Conservation (phyloP, 2,888 invertebrate genomes). For the Cantharis rufa region DNA sequence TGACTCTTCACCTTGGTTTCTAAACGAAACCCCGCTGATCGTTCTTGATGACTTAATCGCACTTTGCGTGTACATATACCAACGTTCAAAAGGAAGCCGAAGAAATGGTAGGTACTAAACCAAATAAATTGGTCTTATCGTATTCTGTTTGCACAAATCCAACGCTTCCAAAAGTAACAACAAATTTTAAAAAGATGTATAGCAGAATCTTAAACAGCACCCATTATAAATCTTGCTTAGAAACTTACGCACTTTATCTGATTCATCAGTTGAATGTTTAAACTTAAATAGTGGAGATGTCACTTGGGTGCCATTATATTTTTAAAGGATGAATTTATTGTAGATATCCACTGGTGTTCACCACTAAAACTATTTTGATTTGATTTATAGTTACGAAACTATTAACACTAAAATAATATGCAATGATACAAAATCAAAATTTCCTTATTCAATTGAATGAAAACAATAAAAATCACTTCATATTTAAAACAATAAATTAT, state of each 20-base stretch:
- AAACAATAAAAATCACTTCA: no score
- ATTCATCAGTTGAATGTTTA: neutral
- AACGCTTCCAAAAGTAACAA: neutral
- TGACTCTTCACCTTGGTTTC: constrained; percentile 51
- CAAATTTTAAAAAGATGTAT: neutral
- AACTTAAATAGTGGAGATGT: neutral
- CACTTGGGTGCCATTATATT: neutral
- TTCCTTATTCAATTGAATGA: no score
- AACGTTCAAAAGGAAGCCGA: constrained; percentile 11
- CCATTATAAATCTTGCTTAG: constrained; percentile 1
- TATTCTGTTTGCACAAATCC: neutral
- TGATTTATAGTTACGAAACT: neutral
- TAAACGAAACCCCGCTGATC: constrained; percentile 40
- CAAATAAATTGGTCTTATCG: constrained; percentile 9
- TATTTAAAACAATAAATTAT: no score
- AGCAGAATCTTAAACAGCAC: neutral
- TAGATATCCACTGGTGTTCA: neutral
- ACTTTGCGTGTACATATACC: constrained; percentile 41
- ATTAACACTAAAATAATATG: neutral
- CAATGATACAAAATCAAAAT: no score
- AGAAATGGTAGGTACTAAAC: constrained; percentile 1
- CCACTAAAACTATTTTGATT: neutral
- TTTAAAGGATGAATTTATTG: neutral
- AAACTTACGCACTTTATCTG: neutral
- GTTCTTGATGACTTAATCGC: constrained; percentile 51